A percentile compares a stretch with the other conserved stretches of the same genome.
Conservation (phyloP, 2,113 vertebrate species). For the Perca schrenkii region DNA sequence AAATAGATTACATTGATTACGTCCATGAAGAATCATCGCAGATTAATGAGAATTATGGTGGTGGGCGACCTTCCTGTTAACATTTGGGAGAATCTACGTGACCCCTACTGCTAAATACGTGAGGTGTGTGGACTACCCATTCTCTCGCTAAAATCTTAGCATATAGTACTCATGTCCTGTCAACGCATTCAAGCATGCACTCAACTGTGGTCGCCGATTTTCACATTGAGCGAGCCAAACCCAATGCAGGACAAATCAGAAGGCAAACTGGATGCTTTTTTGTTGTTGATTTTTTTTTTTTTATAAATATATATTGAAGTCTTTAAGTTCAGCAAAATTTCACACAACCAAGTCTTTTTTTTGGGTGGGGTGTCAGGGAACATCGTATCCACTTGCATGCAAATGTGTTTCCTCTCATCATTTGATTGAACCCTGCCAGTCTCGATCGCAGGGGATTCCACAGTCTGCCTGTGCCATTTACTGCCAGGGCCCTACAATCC, state of each 20-base stretch:
- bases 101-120: constrained; percentile 61
- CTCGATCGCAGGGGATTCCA: constrained; percentile 59
- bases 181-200: constrained; percentile 43
- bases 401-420: constrained; percentile 69
- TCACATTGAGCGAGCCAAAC: constrained; percentile 48
- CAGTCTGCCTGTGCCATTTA: constrained; percentile 64
- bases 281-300: constrained; percentile 18
- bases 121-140: constrained; percentile 27
- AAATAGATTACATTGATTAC: not conserved
- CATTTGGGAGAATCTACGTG: constrained; percentile 30
- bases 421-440: constrained; percentile 77
- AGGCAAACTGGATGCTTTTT: constrained; percentile 55
- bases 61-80: not conserved
- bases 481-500: constrained; percentile 61
- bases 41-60: not conserved
- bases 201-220: constrained; percentile 52
- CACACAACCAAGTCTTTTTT: constrained; percentile 72
- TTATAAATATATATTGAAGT: constrained; percentile 22
- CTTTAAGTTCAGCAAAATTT: constrained; percentile 79
- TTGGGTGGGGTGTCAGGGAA: constrained; percentile 49
- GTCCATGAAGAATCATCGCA: not conserved
- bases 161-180: constrained; percentile 50
- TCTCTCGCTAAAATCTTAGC: no score
- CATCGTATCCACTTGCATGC: constrained; percentile 69
- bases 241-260: constrained; percentile 72